Percentiles rank a stretch among this genome's conserved stretches.
phyloP scores from a whole-genome alignment of 23 tunicate species.

The Oikopleura albicans region DNA sequence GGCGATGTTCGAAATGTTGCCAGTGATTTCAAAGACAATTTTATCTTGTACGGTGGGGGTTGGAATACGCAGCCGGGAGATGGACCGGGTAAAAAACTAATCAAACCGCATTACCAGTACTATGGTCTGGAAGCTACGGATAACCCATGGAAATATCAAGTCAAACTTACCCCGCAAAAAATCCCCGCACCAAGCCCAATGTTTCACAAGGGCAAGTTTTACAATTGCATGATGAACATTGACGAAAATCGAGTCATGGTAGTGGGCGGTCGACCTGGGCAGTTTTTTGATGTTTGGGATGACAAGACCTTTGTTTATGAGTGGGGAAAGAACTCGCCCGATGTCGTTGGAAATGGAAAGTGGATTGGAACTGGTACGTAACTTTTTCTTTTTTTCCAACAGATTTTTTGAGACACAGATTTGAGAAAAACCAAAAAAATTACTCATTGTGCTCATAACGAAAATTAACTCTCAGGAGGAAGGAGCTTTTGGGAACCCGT shows the following conservation, averaged over 20 bases:
- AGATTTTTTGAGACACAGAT: too few relatives aligned
- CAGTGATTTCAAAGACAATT: background rate
- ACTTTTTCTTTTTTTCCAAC: too few relatives aligned
- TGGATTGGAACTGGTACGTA: conserved; percentile 6
- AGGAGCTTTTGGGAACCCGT: too few relatives aligned
- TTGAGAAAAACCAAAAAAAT: too few relatives aligned
- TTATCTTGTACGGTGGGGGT: background rate
- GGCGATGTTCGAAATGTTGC: background rate
- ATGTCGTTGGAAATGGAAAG: background rate
- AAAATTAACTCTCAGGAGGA: too few relatives aligned
- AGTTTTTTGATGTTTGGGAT: background rate
- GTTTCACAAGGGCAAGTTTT: background rate
- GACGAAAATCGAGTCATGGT: conserved; percentile 14
- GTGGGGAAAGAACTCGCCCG: background rate
- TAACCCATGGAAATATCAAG: background rate
- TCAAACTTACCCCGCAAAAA: background rate
- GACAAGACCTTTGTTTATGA: conserved; percentile 1
- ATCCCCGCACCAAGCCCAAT: background rate
- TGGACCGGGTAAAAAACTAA: background rate
- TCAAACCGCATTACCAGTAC: conserved; percentile 4
- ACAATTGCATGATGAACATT: conserved; percentile 15
- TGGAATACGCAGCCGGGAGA: background rate
- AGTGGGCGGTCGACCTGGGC: conserved; percentile 11
- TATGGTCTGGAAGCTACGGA: conserved; percentile 7
- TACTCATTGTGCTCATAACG: too few relatives aligned